phyloP scores from a whole-genome alignment of 2,888 invertebrate genomes.

The Torymus auratus region DNA sequence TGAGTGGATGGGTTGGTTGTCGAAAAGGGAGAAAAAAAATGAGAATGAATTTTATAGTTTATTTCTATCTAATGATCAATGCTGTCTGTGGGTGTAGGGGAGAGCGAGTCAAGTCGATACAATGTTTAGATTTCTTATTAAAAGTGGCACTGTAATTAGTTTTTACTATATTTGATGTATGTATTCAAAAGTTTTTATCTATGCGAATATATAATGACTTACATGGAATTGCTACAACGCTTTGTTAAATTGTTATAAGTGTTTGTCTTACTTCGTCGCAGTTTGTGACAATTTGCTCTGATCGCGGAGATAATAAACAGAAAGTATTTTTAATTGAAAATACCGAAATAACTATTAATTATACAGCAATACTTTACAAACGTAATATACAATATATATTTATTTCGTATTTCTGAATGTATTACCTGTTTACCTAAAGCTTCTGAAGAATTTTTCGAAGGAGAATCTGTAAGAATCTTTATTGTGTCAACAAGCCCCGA shows the following conservation, averaged over 20 bases:
- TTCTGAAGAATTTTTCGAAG: too few species aligned
- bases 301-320: background rate
- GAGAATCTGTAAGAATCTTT: too few species aligned
- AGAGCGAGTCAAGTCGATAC: background rate
- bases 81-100: background rate
- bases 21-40: too few species aligned
- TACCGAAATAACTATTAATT: background rate
- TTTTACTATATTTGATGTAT: background rate
- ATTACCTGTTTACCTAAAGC: too few species aligned
- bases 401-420: too few species aligned
- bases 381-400: background rate
- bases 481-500: background rate
- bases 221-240: background rate
- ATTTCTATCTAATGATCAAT: too few species aligned
- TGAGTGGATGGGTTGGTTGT: too few species aligned
- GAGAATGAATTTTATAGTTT: too few species aligned
- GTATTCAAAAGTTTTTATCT: background rate
- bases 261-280: background rate
- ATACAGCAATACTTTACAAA: background rate
- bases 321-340: background rate
- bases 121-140: background rate
- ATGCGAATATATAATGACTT: too few species aligned
- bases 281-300: background rate
- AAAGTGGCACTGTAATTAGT: background rate
- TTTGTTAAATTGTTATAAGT: background rate